Evolutionary conservation across 2,113 vertebrate species (phyloP), one percentile per base, ranked within the genome.

Genomic region (Leptobrachium leishanense): DNA sequence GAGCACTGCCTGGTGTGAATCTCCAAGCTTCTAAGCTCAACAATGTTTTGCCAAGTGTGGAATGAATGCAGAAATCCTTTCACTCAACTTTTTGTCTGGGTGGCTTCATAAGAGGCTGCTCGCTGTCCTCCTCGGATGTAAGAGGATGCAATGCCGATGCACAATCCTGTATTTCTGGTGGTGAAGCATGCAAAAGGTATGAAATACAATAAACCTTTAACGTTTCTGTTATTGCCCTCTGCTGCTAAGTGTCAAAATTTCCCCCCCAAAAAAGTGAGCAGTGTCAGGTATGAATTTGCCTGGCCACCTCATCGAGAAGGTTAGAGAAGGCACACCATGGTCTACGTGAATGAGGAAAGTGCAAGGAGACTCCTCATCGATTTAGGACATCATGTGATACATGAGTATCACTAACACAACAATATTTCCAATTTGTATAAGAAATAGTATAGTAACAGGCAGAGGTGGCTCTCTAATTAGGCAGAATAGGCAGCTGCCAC

Each of bases 141-240:
- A 83, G 6, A 40, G 78, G 82, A 20, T 72, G 67, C 82, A 81
- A 20, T 70, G 20, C 50, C 44, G 13, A 39, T 59, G 76, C 40
- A 50, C 53, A 67, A 74, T 12, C 59, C 20, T 65, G 68, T 84
- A 72, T 82, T 82, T 82, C 82, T 76, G 46, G 8, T 31, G 77
- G 31, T 86, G 84, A 84, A 82, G 72, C 73, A 77, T 53, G 64
- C 10, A 55, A 73, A 68, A 64, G 85, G 85, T 72, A 31, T 2
- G 82, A 68, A 1, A 65, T 9, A 62, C 39, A 76, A 63, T 42
- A 81, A 57, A 8, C 55, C 8, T 59, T 15, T 3, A 12, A 12
- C 55, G 9, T 59, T 15, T 59, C 3, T 50, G 46, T 50, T 50
- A 4, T 50, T 4, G 46, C 55, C 55, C 13, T 59, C 55, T 59